phyloP scores from a whole-genome alignment of 2,113 vertebrate genomes.

The Echinops telfairi region DNA sequence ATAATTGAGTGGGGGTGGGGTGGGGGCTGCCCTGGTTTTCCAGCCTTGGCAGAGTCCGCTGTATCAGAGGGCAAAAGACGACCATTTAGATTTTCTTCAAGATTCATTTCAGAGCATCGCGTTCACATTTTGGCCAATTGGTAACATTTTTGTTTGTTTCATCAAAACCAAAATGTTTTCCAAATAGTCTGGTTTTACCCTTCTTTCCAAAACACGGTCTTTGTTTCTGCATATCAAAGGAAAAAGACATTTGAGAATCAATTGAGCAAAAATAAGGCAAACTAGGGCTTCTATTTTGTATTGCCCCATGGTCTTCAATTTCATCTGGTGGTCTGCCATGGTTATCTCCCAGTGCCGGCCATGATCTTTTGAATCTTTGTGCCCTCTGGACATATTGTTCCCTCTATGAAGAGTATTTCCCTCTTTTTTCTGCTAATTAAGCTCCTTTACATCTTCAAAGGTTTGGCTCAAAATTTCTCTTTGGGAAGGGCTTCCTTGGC shows the following conservation, averaged over 20 bases:
- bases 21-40: slow-evolving; percentile 42
- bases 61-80: slow-evolving; percentile 3
- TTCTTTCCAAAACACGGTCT: slow-evolving; percentile 4
- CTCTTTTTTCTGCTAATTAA: neutral
- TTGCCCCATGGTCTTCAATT: neutral
- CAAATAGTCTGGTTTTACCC: slow-evolving; percentile 27
- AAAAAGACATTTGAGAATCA: neutral
- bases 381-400: neutral
- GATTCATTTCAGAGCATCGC: slow-evolving; percentile 61
- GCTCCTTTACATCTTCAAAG: neutral
- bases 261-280: neutral
- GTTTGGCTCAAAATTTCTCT: neutral
- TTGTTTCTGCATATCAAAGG: slow-evolving; percentile 11
- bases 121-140: slow-evolving; percentile 40
- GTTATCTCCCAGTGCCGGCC: neutral
- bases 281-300: neutral
- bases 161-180: slow-evolving; percentile 52
- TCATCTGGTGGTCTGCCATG: neutral
- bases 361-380: neutral
- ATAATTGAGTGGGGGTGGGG: neutral
- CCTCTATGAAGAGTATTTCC: neutral
- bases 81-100: slow-evolving; percentile 42
- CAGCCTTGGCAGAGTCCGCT: neutral
- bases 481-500: slow-evolving; percentile 9
- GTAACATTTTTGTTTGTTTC: slow-evolving; percentile 58